Evolutionary conservation across 2,888 invertebrate species (phyloP).

Genomic region (Eueremaeus valkanovi): DNA sequence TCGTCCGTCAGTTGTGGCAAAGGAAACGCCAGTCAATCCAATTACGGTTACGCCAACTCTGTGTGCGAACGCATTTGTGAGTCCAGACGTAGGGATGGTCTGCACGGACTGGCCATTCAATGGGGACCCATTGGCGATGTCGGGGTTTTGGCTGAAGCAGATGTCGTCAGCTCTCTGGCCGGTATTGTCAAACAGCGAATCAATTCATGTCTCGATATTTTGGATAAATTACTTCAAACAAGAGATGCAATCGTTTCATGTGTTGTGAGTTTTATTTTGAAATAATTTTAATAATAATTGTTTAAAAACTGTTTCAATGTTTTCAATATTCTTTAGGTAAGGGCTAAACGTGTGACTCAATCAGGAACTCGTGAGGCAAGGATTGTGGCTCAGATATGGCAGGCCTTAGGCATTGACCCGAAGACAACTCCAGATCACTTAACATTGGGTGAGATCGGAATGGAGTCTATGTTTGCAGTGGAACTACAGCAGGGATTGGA

Average conservation of each 20-base stretch:
- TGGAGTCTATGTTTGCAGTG: constrained; percentile 98
- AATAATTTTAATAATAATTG: background rate
- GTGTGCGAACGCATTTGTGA: constrained; percentile 94
- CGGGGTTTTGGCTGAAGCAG: constrained; percentile 80
- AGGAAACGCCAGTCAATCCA: constrained; percentile 91
- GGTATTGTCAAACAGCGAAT: constrained; percentile 94
- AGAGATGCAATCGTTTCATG: constrained; percentile 75
- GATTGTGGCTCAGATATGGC: constrained; percentile 24
- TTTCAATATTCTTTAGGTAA: background rate
- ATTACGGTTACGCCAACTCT: constrained; percentile 90
- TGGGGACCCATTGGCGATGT: constrained; percentile 99
- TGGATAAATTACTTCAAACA: constrained; percentile 85
- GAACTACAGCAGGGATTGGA: constrained; percentile 96
- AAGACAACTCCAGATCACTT: constrained; percentile 52
- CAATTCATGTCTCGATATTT: constrained; percentile 77
- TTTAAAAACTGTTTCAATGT: background rate
- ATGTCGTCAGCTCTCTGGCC: constrained; percentile 84
- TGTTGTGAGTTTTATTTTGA: background rate
- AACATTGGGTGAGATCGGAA: constrained; percentile 87
- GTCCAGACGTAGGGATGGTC: constrained; percentile 71
- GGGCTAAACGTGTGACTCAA: background rate
- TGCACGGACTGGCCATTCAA: constrained; percentile 86
- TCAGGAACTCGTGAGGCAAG: background rate
- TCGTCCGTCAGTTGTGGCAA: constrained; percentile 94
- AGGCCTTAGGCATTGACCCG: constrained; percentile 32